Evolutionary conservation across 2,797 vertebrate species (phyloP), one percentile per base, ranked within the genome.

Genomic region (Phyllotis vaccarum): DNA sequence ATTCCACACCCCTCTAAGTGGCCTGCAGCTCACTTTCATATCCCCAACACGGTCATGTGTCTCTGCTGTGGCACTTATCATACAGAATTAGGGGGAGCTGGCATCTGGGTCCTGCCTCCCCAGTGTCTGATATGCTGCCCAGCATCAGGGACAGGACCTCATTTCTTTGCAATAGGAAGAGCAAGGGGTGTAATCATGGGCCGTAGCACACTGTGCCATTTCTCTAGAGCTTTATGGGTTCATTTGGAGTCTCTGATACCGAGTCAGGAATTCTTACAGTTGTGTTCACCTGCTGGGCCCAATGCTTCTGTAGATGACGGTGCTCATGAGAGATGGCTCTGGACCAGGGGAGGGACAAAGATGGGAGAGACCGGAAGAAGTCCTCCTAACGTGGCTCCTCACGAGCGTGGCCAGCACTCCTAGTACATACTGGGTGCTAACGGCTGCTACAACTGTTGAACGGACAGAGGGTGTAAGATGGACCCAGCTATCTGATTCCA

Each of bases 401-500:
- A 24, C 68, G 52, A 70, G 64, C 7, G 8, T 5, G 8, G 22
- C n/a, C 13, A 52, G n/a, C 54, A n/a, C 54, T 1, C 37, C 31
- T 34, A 85, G 70, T 31, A 10, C 68, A 62, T 0, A 11, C 68
- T 70, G 82, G 75, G 79, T 52, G 46, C 82, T n/a, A 79, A 43
- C 75, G 29, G 52, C 58, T 16, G 31, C 34, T 75, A 74, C 81
- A 79, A 66, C 10, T 75, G 72, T 58, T 82, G 93, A 89, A 83
- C 89, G 27, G 88, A 79, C 82, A 68, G 86, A 40, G 83, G 86
- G 79, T 90, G 62, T 89, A 85, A 72, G 31, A 68, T 9, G 75
- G 92, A 86, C 46, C 58, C 60, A 40, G 97, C 75, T 80, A 98
- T 96, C 95, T 81, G 97, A 98, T 97, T 89, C 70, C 52, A 16